Percentiles rank a stretch among this genome's conserved stretches.
Conservation (phyloP, 2,888 invertebrate genomes). For the Drosophila mettleri region DNA sequence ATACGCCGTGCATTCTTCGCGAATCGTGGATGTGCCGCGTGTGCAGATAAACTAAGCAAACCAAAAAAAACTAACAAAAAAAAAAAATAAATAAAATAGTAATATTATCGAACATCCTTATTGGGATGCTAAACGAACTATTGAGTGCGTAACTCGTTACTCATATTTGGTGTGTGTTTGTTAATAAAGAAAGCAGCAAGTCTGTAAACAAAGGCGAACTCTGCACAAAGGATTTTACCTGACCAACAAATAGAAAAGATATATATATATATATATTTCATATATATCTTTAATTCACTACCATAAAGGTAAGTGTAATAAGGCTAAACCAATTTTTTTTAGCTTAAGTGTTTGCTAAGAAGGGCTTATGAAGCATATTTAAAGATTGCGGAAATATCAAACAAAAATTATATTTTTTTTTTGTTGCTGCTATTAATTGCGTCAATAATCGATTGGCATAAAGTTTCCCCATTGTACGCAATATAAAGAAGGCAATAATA, state of each 20-base stretch:
- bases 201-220: not conserved
- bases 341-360: not conserved
- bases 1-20: conserved; percentile 76
- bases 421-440: not conserved
- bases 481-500: conserved; percentile 7
- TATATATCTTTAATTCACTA: not conserved
- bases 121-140: conserved; percentile 55
- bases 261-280: conserved; percentile 9
- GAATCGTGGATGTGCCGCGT: conserved; percentile 70
- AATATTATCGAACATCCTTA: conserved; percentile 46
- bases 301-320: conserved; percentile 21
- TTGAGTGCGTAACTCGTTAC: conserved; percentile 27
- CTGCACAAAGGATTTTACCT: conserved; percentile 12
- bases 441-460: conserved; percentile 43
- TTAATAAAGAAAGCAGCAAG: conserved; percentile 10
- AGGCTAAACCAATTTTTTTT: not conserved
- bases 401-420: not conserved
- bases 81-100: not conserved
- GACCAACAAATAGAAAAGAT: conserved; percentile 9
- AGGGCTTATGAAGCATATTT: no score
- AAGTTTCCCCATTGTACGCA: conserved; percentile 33
- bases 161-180: conserved; percentile 31
- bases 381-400: conserved; percentile 59
- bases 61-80: no score
- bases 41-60: conserved; percentile 18